These are phyloP conservation scores for Romanogobio albipinnatus DNA, from an alignment of 2,113 vertebrate species.

Conservation along the genomic window DNA sequence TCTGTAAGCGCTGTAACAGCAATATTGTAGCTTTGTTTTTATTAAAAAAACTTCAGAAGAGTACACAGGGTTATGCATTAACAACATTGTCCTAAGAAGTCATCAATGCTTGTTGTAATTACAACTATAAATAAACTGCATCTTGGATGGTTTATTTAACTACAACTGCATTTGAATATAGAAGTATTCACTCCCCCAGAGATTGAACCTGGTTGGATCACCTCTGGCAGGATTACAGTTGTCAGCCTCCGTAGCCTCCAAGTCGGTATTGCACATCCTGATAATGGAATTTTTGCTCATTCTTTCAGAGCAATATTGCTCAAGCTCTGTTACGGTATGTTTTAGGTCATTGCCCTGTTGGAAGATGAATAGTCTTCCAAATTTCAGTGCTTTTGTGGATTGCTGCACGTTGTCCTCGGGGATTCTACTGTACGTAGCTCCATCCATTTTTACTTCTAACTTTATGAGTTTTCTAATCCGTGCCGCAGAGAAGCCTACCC, in stretches of 20 bases:
- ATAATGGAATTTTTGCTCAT: conserved; percentile 11
- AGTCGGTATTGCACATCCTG: not conserved
- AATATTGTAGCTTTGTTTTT: not conserved
- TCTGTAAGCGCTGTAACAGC: not conserved
- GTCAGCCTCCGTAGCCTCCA: not conserved
- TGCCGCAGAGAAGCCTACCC: conserved; percentile 14
- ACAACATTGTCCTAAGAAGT: not conserved
- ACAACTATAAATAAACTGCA: not conserved
- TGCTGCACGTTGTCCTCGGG: conserved; percentile 19
- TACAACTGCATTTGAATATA: not conserved
- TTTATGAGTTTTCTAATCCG: conserved; percentile 34
- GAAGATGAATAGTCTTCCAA: conserved; percentile 32
- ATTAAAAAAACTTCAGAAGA: not conserved
- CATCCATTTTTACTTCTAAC: conserved; percentile 28
- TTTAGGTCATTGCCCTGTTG: conserved; percentile 28
- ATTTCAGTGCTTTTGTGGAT: conserved; percentile 26
- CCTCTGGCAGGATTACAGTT: not conserved
- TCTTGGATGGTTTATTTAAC: not conserved
- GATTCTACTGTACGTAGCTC: conserved; percentile 17
- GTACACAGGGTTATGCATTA: not conserved
- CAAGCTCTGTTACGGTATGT: conserved; percentile 21
- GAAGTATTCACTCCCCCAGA: not conserved
- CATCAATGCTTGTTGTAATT: not conserved
- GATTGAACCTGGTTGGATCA: not conserved
- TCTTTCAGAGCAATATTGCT: not conserved